A percentile compares a stretch with the other conserved stretches of the same genome.
Conservation (phyloP, 92 coral and sea anemone genomes). For the Epizoanthus stellaris region DNA sequence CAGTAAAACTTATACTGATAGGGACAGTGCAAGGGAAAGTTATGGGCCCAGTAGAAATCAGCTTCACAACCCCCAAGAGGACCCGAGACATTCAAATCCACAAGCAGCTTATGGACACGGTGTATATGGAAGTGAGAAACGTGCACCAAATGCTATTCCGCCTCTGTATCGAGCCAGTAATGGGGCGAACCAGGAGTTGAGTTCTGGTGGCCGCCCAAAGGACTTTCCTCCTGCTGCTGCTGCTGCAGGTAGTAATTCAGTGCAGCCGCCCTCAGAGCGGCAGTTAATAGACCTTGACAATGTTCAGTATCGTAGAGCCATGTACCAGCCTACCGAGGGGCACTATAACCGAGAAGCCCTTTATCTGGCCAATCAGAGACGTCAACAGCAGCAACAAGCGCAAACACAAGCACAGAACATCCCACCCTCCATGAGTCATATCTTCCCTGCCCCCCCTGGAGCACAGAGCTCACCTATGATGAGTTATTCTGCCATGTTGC, state of each 20-base stretch:
- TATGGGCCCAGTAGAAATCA: conserved; percentile 17
- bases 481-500: conserved; percentile 81
- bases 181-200: conserved; percentile 60
- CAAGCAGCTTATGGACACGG: conserved; percentile 9
- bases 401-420: conserved; percentile 45
- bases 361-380: conserved; percentile 56
- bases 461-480: conserved; percentile 79
- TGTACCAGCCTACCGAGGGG: conserved; percentile 57
- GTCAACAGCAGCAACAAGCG: conserved; percentile 67
- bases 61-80: conserved; percentile 28
- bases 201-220: conserved; percentile 65
- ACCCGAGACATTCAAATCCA: conserved; percentile 5
- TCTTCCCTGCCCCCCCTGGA: conserved; percentile 50
- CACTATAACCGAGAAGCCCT: conserved; percentile 38
- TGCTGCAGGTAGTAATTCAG: conserved; percentile 25
- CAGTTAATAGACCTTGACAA: conserved; percentile 85
- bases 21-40: conserved; percentile 37
- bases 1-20: conserved; percentile 33
- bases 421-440: conserved; percentile 39
- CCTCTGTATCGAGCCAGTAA: conserved; percentile 71
- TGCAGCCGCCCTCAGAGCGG: conserved; percentile 47
- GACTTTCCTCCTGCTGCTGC: conserved; percentile 62
- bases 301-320: conserved; percentile 73
- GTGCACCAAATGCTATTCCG: conserved; percentile 73
- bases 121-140: conserved; percentile 47